Conservation (phyloP, 2,797 vertebrate genomes). For the Lagocephalus sceleratus region DNA sequence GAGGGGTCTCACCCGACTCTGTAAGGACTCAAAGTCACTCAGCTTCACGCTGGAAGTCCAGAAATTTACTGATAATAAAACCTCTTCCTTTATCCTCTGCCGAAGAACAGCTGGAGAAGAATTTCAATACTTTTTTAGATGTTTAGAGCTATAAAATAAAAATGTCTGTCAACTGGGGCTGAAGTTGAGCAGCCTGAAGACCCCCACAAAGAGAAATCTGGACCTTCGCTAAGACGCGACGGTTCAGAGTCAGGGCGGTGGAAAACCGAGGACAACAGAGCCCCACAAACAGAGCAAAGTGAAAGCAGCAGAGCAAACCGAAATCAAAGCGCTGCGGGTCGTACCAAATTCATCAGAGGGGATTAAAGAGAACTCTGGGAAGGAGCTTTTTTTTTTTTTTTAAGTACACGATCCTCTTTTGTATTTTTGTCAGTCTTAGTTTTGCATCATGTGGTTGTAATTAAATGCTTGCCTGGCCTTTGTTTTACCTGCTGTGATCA, state of each 20-base stretch:
- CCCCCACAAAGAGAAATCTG: neutral
- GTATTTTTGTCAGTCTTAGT: constrained; percentile 6
- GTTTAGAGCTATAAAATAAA: no score
- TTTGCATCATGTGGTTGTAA: constrained; percentile 35
- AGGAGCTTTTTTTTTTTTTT: constrained; percentile 20
- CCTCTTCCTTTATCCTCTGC: no score
- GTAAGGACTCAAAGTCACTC: no score
- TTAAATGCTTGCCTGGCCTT: constrained; percentile 35
- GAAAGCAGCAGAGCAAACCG: constrained; percentile 33
- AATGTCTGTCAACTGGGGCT: no score
- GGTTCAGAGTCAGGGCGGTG: neutral
- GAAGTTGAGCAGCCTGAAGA: no score
- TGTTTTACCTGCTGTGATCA: no score
- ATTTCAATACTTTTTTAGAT: no score
- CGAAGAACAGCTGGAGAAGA: no score
- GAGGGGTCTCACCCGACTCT: no score
- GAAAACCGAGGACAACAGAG: constrained; percentile 20
- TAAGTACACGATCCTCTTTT: constrained; percentile 1
- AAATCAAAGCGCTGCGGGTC: constrained; percentile 40
- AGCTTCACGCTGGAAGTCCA: no score
- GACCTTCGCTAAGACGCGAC: constrained; percentile 3
- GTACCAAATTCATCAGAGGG: constrained; percentile 25
- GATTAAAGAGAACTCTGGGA: constrained; percentile 31
- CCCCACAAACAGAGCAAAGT: constrained; percentile 25
- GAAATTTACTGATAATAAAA: no score